Evolutionary conservation across 1,140 invertebrate species (phyloP).

Genomic region (Brachystomella parvula): DNA sequence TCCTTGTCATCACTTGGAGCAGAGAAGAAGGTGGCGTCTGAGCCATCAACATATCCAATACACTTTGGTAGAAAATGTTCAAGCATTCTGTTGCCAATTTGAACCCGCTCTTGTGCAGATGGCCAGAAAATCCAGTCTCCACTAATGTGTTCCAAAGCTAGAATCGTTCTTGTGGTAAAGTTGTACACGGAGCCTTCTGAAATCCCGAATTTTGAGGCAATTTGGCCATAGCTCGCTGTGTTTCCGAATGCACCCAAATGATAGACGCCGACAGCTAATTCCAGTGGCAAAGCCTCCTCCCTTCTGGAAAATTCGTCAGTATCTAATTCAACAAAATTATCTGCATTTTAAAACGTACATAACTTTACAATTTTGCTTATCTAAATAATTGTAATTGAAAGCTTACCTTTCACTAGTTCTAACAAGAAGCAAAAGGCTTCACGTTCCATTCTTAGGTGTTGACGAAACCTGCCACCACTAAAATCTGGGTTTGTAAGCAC

Average conservation of each 20-base stretch:
- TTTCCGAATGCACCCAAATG: slow-evolving; percentile 17
- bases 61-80: slow-evolving; percentile 3
- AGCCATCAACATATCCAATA: slow-evolving; percentile 18
- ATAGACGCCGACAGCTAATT: slow-evolving; percentile 1
- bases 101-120: not conserved
- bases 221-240: not conserved
- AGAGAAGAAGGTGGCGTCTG: slow-evolving; percentile 1
- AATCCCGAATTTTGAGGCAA: slow-evolving; percentile 18
- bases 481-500: not conserved
- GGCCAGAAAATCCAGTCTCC: slow-evolving; percentile 10
- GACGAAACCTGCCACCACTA: slow-evolving; percentile 1
- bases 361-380: not conserved
- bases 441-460: not conserved
- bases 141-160: not conserved
- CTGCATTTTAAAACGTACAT: not conserved
- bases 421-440: not conserved
- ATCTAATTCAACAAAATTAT: not conserved
- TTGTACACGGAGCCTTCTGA: slow-evolving; percentile 11
- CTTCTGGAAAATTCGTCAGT: not conserved
- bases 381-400: not conserved
- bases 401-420: not conserved
- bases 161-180: not conserved
- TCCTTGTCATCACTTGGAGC: slow-evolving; percentile 8
- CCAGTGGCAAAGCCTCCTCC: not conserved
- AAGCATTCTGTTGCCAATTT: not conserved